Base-by-base conservation (phyloP, 2,888 invertebrate genomes). In the Resseliella maxima region DNA sequence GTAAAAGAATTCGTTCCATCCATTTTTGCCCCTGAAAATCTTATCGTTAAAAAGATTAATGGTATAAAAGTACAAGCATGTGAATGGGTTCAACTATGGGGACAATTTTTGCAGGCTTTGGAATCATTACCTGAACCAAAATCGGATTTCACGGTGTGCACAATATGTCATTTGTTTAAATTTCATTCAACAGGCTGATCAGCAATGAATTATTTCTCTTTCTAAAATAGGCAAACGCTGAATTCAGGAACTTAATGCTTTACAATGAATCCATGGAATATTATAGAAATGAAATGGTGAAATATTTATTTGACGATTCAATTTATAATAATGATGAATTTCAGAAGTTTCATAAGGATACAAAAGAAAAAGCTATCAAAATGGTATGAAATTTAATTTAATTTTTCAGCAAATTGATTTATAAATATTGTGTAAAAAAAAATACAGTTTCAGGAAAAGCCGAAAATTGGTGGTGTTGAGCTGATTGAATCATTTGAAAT, bases 11-110 rank as follows among this genome's bases (percentile, higher is more conserved):
- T 87, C 0, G 46, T 81, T n/a, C 86, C 85, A 18, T 21, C 38
- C 21, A 21, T 87, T 21, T 45, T 87, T n/a, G 72, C 85, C 1
- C 64, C 86, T 0, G 36, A 85, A n/a, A 87, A 85, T 85, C 46
- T 85, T 8, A n/a, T 54, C 46, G n/a, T 85, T 24, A 85, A 85
- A 36, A 35, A 50, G n/a, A 31, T 54, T n/a, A 85, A 85, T 31
- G 85, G 85, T 10, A 50, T 54, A 85, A 27, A 24, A 10, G 35
- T 85, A 18, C 27, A 21, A n/a, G 85, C 85, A 0, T 10, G 54
- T 27, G 50, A 85, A 8, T 54, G 41, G 36, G 10, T 85, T 15
- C 50, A 46, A 54, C 54, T 54, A 54, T 85, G 8, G 6, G 41
- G 21, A 36, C 12, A 10, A 35, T 12, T 10, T 45, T 50, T 54